Base-by-base conservation (phyloP, 2,888 invertebrate species). In the Tyria jacobaeae region DNA sequence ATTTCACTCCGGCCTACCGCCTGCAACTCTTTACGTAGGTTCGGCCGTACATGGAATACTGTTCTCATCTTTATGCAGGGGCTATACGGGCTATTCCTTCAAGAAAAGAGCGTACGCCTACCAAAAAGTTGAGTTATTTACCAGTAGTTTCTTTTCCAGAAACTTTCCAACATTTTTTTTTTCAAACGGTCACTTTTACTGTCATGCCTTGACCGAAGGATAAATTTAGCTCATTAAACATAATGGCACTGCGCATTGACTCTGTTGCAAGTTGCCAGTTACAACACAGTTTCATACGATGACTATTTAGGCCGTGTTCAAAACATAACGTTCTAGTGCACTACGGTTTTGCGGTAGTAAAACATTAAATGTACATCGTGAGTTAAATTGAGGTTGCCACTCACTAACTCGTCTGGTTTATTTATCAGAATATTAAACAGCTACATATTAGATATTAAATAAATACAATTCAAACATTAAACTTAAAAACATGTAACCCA, bases 331-430 rank as follows among this genome's bases (percentile, higher is more conserved):
- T 67, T 75, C 57, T 52, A 53, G 60, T 24, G 62, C 55, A 55
- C 34, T 64, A 66, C 53, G 62, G 66, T 68, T 74, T 73, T 69
- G 62, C 56, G 71, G 74, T 67, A 67, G 64, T 65, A 62, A 65
- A 63, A 65, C 59, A 71, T 68, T 55, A 70, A 57, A 62, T 69
- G 60, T 51, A 62, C 67, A 70, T 78, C 71, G 71, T 75, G 67
- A 73, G 68, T 62, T 66, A 61, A n/a, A 25, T 58, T 37, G 17
- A 49, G 39, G 57, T 62, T 35, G 39, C 10, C 7, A 52, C 52
- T 15, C 37, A 54, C 51, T 58, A 21, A 21, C 21, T 10, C 12
- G 12, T 21, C 4, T 44, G 12, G 44, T 44, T 44, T 44, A n/a
- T n/a, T n/a, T n/a, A n/a, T n/a, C n/a, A n/a, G n/a, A n/a, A n/a